Evolutionary conservation across 2,888 invertebrate species (phyloP).

Genomic region (Carabus problematicus): DNA sequence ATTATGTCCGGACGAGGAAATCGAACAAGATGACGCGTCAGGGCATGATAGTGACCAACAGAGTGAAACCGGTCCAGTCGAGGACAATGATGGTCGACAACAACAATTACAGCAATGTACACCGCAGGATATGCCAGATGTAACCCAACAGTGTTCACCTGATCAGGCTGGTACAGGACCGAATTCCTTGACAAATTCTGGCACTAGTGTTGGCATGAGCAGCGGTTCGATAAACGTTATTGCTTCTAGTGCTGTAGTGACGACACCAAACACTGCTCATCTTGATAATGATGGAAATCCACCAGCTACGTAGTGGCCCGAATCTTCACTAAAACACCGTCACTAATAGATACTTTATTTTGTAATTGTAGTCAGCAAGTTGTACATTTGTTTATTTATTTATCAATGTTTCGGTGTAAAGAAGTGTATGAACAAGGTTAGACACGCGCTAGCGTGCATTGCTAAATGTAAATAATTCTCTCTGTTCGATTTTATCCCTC

Average conservation of each 20-base stretch:
- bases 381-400: slow-evolving; percentile 42
- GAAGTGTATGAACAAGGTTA: slow-evolving; percentile 19
- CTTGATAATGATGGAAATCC: too few relatives aligned
- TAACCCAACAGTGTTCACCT: slow-evolving; percentile 3
- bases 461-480: slow-evolving; percentile 31
- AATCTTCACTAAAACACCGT: background rate
- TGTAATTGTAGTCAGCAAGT: slow-evolving; percentile 13
- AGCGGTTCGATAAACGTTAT: background rate
- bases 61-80: slow-evolving; percentile 51
- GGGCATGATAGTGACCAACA: slow-evolving; percentile 52
- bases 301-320: slow-evolving; percentile 34
- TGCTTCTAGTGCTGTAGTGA: background rate
- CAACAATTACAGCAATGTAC: slow-evolving; percentile 17
- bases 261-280: background rate
- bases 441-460: slow-evolving; percentile 13
- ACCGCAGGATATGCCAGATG: slow-evolving; percentile 33
- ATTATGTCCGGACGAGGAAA: slow-evolving; percentile 73
- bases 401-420: slow-evolving; percentile 29
- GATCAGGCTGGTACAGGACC: too few relatives aligned
- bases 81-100: slow-evolving; percentile 16
- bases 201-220: background rate
- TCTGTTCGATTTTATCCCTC: background rate
- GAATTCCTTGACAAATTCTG: background rate
- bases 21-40: slow-evolving; percentile 47
- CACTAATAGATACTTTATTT: too few relatives aligned